Percentiles rank a stretch among this genome's conserved stretches.
Conservation (phyloP, 2,888 invertebrate species). For the Minunthozetes semirufus region DNA sequence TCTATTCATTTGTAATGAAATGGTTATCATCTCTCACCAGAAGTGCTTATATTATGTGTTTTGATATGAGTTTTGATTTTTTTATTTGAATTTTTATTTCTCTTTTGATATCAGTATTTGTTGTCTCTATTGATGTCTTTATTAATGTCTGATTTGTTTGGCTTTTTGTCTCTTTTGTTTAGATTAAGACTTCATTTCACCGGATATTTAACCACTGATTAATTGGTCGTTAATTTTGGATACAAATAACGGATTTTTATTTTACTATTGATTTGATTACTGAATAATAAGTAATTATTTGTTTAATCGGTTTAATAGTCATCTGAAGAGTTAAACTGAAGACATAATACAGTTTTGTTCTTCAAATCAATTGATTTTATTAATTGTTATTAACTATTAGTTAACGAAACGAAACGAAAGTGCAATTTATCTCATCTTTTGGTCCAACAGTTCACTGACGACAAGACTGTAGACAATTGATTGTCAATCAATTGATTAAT, state of each 20-base stretch:
- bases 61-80: background rate
- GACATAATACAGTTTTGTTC: too few relatives aligned
- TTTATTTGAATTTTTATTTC: background rate
- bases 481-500: background rate
- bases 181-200: background rate
- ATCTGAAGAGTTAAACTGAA: too few relatives aligned
- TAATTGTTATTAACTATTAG: background rate
- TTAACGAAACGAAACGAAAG: slow-evolving; percentile 14
- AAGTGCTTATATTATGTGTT: background rate
- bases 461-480: background rate
- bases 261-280: background rate
- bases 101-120: background rate
- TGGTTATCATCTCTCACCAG: background rate
- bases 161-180: background rate
- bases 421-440: slow-evolving; percentile 9
- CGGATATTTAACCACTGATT: background rate
- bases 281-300: background rate
- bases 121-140: background rate
- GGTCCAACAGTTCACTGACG: background rate
- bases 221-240: background rate
- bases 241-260: background rate
- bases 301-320: background rate
- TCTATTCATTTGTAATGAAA: too few relatives aligned
- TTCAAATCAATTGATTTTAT: too few relatives aligned
- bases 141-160: background rate